Evolutionary conservation across 2,113 vertebrate genomes (phyloP).

Genomic region (Psephotus haematonotus): DNA sequence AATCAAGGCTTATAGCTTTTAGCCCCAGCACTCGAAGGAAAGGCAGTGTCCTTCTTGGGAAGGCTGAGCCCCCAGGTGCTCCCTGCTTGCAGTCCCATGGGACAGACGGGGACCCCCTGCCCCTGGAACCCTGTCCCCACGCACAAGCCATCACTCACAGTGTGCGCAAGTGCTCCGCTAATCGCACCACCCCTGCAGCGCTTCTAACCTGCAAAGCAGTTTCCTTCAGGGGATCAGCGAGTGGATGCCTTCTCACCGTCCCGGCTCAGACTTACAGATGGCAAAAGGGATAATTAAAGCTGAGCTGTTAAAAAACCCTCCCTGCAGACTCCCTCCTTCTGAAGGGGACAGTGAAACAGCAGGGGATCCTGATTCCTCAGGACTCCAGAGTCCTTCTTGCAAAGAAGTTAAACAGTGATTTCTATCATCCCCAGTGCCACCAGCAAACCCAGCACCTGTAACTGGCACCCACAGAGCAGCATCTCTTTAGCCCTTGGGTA

Average conservation of each 20-base stretch:
- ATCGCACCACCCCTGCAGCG: neutral
- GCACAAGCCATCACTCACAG: neutral
- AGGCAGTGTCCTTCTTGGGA: neutral
- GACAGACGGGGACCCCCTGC: neutral
- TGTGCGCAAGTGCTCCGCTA: neutral
- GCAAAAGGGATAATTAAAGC: neutral
- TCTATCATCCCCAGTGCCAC: neutral
- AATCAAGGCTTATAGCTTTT: neutral
- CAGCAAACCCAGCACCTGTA: neutral
- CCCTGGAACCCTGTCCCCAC: neutral
- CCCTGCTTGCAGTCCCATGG: neutral
- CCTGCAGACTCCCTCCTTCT: neutral
- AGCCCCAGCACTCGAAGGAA: neutral
- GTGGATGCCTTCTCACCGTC: neutral
- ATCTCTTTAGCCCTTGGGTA: neutral
- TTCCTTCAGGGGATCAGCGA: neutral
- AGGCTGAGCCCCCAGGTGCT: neutral
- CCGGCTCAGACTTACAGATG: neutral
- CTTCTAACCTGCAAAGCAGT: neutral
- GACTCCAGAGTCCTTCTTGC: neutral
- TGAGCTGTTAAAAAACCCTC: neutral
- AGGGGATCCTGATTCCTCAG: accelerated
- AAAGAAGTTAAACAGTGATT: neutral
- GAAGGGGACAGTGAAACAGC: neutral
- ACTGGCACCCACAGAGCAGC: neutral